phyloP scores from a whole-genome alignment of 2,888 invertebrate genomes.

The Caenorhabditis sp. region DNA sequence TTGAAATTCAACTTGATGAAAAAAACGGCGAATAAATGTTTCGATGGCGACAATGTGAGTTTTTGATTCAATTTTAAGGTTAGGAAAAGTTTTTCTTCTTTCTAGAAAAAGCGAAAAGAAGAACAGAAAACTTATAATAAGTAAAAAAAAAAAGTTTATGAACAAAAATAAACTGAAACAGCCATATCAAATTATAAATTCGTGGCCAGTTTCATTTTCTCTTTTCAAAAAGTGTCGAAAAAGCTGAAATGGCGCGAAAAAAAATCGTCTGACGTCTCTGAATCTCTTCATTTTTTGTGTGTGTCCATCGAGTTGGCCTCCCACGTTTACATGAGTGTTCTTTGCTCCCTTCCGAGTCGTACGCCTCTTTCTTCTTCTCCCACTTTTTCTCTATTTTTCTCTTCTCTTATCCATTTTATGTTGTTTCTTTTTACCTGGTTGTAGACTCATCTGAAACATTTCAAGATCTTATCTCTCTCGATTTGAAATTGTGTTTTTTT shows the following conservation, averaged over 20 bases:
- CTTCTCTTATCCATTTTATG: constrained; percentile 18
- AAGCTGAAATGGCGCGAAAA: neutral
- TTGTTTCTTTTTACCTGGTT: constrained; percentile 42
- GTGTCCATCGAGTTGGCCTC: neutral
- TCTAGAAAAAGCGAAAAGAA: too few species aligned
- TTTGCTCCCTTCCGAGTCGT: constrained; percentile 13
- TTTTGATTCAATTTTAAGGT: too few species aligned
- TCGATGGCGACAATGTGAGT: too few species aligned
- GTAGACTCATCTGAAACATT: neutral
- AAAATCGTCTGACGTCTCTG: constrained; percentile 10
- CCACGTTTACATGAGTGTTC: constrained; percentile 23
- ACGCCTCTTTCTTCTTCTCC: constrained; percentile 7
- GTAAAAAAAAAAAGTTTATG: neutral
- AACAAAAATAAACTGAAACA: neutral
- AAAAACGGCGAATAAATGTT: too few species aligned
- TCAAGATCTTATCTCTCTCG: constrained; percentile 6
- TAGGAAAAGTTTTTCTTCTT: too few species aligned
- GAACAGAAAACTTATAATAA: neutral
- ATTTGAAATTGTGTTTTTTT: neutral
- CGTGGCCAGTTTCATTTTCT: too few species aligned
- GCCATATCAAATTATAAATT: neutral
- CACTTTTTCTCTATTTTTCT: constrained; percentile 6
- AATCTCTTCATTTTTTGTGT: constrained; percentile 17
- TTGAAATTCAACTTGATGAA: too few species aligned
- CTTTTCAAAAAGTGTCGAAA: too few species aligned